Base-by-base conservation (phyloP, 2,797 vertebrate genomes). In the Champsocephalus esox region DNA sequence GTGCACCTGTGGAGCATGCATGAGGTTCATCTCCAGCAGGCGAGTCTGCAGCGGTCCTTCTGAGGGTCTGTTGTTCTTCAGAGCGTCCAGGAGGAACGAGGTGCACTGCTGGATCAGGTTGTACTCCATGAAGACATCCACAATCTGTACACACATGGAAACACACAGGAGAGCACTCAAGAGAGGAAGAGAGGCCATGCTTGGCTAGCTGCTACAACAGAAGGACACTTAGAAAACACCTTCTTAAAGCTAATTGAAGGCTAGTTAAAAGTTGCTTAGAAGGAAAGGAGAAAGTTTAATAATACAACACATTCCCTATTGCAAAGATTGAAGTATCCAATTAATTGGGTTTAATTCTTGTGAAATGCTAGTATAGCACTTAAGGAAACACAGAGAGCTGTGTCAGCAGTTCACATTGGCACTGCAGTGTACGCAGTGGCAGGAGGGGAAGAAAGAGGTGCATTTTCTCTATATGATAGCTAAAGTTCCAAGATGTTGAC, bases 61-160 rank as follows among this genome's bases (percentile, higher is more conserved):
- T 12, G 97, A 97, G 52, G 97, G 97, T 80, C 97, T 96, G 92
- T 99, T 99, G 90, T 98, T 99, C 83, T 99, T 99, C 76, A 99
- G 92, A 63, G 97, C 97, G 70, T 99, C 97, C 82, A 99, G 93
- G 79, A 99, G 92, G 88, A 99, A 99, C 21, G 97, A 98, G 21
- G 97, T 99, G 79, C 97, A 99, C 87, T 99, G 97, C 93, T 99
- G 97, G 91, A 99, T 98, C 92, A 99, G 93, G 87, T 99, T 99
- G 92, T 98, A 98, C 83, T 99, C 97, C 97, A 99, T 99, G 86
- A 99, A 99, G n/a, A 99, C 97, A 78, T 99, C 97, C 63, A 99
- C 97, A 56, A 99, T 99, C 97, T 99, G 85, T 0, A 57, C 4
- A 76, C 0, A 79, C 3, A 77, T 1, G 54, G 8, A 79, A 4